Evolutionary conservation across 2,113 vertebrate species (phyloP).

Genomic region (Ctenodactylus gundi): DNA sequence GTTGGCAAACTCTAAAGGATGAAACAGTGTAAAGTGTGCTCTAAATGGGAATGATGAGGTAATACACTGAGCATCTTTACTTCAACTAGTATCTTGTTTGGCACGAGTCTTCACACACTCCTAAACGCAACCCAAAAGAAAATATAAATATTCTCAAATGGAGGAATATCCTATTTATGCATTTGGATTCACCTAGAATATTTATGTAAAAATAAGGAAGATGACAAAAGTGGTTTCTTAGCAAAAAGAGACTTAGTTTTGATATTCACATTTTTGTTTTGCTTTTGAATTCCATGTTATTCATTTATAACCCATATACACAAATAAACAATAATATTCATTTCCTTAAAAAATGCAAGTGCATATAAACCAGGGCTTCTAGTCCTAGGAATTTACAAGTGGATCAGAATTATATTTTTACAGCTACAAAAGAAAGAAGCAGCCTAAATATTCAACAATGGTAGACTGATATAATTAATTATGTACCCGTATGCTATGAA

Average conservation of each 20-base stretch:
- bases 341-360: neutral
- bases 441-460: neutral
- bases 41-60: neutral
- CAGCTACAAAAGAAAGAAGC: neutral
- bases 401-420: neutral
- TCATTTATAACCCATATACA: neutral
- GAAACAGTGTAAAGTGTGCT: neutral
- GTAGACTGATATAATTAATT: neutral
- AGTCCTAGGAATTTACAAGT: neutral
- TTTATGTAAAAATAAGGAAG: neutral
- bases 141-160: conserved; percentile 10
- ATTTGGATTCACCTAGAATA: neutral
- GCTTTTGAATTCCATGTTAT: neutral
- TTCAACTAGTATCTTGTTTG: neutral
- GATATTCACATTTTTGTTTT: neutral
- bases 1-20: neutral
- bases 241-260: neutral
- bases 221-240: neutral
- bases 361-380: neutral
- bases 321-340: neutral
- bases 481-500: neutral
- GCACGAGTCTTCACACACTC: neutral
- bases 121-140: neutral
- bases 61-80: neutral
- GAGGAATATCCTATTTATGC: neutral